Conservation (phyloP, 2,797 vertebrate species). For the Iguana delicatissima region DNA sequence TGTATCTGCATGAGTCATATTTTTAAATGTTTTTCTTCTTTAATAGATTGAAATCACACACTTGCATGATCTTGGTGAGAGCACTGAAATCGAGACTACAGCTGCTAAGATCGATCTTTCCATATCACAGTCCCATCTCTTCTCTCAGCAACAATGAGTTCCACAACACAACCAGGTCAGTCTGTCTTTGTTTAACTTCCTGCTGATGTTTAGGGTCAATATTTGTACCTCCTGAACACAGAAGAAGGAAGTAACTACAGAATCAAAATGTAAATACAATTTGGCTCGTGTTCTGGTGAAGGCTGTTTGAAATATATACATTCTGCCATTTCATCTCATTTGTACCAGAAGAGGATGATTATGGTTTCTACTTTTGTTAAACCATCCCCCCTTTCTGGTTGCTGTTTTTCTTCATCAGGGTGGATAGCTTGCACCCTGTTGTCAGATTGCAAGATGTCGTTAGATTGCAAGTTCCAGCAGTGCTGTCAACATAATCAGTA, state of each 20-base stretch:
- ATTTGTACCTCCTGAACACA: background rate
- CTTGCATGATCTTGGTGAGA: constrained; percentile 8
- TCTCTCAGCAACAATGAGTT: constrained; percentile 76
- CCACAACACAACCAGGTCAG: constrained; percentile 82
- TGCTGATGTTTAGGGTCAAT: background rate
- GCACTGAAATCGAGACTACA: constrained; percentile 34
- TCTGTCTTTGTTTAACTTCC: constrained; percentile 20
- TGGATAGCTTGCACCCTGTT: no score
- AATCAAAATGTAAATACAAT: background rate
- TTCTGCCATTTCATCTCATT: background rate
- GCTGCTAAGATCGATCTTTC: constrained; percentile 26
- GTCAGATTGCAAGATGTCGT: no score
- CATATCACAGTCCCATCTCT: constrained; percentile 34
- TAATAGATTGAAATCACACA: constrained; percentile 57
- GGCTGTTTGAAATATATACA: background rate
- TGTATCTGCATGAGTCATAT: background rate
- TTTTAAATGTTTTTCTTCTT: constrained; percentile 33
- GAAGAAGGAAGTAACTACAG: constrained; percentile 2
- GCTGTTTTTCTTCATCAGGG: no score
- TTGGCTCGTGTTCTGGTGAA: background rate
- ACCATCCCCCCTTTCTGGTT: background rate
- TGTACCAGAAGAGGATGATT: background rate
- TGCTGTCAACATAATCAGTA: no score
- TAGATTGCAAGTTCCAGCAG: no score
- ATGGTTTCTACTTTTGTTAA: background rate